Evolutionary conservation across 2,797 vertebrate species (phyloP).

Genomic region (Sylvilagus floridanus): DNA sequence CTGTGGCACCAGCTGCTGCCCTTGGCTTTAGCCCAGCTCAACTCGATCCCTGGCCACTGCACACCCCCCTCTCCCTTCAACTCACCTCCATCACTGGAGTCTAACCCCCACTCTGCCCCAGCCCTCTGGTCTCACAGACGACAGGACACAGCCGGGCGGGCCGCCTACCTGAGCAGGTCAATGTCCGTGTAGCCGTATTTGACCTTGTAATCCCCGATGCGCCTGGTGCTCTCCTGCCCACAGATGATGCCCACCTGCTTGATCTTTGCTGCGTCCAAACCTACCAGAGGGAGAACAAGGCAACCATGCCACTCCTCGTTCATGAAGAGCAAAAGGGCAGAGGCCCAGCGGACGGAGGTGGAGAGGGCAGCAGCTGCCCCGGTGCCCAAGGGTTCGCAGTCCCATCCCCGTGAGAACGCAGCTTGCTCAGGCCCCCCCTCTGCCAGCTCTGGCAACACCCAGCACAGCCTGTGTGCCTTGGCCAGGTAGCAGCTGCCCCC

Average conservation of each 20-base stretch:
- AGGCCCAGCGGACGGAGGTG: not conserved
- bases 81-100: too few species aligned
- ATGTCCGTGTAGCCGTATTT: conserved; percentile 97
- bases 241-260: conserved; percentile 93
- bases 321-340: not conserved
- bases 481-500: not conserved
- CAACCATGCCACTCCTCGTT: not conserved
- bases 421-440: too few species aligned
- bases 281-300: conserved; percentile 83
- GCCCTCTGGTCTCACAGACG: not conserved
- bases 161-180: conserved; percentile 94
- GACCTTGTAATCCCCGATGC: conserved; percentile 96
- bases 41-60: not conserved
- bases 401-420: not conserved
- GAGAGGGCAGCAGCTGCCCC: not conserved
- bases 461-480: fast-evolving
- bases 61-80: not conserved
- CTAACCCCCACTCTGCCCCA: not conserved
- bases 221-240: conserved; percentile 96
- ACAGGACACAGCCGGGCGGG: fast-evolving
- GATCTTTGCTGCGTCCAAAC: conserved; percentile 94
- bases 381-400: fast-evolving
- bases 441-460: fast-evolving
- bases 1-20: not conserved
- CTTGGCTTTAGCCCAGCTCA: not conserved